Percentiles rank a stretch among this genome's conserved stretches.
These are phyloP conservation scores for Epinephelus cyanopodus DNA, from an alignment of 2,113 vertebrate species.

Conservation along the genomic window DNA sequence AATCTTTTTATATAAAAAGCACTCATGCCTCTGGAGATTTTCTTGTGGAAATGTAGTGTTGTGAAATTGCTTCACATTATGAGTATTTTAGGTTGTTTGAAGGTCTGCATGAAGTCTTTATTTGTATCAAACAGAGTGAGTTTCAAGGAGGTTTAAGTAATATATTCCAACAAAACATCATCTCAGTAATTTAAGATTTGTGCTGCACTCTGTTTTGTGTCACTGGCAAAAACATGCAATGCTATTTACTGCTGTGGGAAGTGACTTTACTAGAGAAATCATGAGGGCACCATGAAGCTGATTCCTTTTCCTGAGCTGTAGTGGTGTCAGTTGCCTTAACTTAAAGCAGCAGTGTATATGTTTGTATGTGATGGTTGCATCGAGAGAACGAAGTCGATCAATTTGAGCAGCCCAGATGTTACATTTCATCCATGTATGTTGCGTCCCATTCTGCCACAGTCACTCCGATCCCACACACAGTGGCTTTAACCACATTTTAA, in stretches of 20 bases:
- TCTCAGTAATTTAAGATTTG: background rate
- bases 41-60: background rate
- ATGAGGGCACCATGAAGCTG: background rate
- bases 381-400: background rate
- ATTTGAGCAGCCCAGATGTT: background rate
- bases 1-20: conserved; percentile 12
- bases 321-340: background rate
- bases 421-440: background rate
- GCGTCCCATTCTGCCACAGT: background rate
- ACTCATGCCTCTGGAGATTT: background rate
- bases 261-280: background rate
- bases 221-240: background rate
- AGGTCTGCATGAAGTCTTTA: background rate
- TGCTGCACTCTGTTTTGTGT: background rate
- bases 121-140: background rate
- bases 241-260: background rate
- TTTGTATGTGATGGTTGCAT: background rate
- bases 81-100: background rate
- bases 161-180: background rate
- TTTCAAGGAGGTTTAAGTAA: background rate
- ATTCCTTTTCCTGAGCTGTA: background rate
- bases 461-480: background rate
- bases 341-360: background rate
- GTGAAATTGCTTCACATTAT: conserved; percentile 18
- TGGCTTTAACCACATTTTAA: background rate